These are phyloP conservation scores for Dasypus novemcinctus DNA, from an alignment of 2,113 vertebrate species.

Conservation along the genomic window DNA sequence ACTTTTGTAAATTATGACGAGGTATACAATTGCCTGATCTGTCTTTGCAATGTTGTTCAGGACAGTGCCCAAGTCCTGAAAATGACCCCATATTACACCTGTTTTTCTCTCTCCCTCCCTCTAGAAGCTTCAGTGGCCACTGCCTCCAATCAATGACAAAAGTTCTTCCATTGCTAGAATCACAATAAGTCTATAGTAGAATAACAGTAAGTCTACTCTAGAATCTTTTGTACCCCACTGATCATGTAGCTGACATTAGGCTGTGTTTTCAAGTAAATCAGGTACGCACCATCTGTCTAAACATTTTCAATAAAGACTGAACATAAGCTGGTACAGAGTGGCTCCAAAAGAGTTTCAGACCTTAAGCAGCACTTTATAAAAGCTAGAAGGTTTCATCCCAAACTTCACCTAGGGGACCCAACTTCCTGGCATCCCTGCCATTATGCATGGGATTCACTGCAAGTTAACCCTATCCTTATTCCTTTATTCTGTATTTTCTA, in stretches of 20 bases:
- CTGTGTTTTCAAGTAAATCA: not conserved
- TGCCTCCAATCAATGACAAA: too few species aligned
- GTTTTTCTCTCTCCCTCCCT: too few species aligned
- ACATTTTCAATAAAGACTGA: not conserved
- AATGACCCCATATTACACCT: too few species aligned
- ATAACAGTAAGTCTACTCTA: not conserved
- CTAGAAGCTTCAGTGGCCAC: too few species aligned
- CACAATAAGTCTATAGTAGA: too few species aligned
- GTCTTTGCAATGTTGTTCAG: too few species aligned
- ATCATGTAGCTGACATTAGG: constrained; percentile 9
- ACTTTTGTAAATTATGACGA: too few species aligned
- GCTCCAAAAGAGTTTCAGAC: not conserved
- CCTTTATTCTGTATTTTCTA: not conserved
- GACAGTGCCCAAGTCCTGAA: too few species aligned
- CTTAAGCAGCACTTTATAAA: constrained; percentile 13
- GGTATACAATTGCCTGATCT: too few species aligned
- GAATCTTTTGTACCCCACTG: not conserved
- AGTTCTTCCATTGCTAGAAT: too few species aligned
- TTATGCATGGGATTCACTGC: not conserved
- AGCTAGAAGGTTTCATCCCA: not conserved
- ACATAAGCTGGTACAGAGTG: not conserved
- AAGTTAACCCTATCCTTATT: not conserved
- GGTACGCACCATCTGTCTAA: not conserved
- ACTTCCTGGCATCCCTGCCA: not conserved
- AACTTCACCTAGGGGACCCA: not conserved